phyloP scores from a whole-genome alignment of 2,113 vertebrate species.

The Laticauda laticaudata region DNA sequence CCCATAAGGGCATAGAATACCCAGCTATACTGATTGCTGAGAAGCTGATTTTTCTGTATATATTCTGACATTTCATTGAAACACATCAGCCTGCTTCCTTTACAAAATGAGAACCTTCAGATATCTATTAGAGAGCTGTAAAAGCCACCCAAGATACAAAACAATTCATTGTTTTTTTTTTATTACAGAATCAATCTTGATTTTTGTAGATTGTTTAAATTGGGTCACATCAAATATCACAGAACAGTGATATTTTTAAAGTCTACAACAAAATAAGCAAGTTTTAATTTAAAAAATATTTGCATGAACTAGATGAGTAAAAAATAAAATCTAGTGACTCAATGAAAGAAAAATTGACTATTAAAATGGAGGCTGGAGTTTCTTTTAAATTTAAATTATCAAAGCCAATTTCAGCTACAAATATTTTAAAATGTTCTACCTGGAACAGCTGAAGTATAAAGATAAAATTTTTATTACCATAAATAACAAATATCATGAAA shows the following conservation, averaged over 20 bases:
- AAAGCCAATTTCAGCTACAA: neutral
- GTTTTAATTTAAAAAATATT: neutral
- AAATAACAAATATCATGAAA: neutral
- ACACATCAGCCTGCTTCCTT: neutral
- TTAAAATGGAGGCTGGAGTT: neutral
- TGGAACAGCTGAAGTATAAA: neutral
- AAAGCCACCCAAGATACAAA: neutral
- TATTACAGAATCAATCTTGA: neutral
- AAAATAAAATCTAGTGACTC: neutral
- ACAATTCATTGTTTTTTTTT: neutral
- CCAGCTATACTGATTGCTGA: neutral
- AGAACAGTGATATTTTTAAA: neutral
- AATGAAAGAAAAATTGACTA: neutral
- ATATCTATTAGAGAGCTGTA: neutral
- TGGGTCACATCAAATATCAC: neutral
- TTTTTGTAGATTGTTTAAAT: neutral
- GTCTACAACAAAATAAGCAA: neutral
- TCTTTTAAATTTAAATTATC: neutral
- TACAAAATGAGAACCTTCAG: neutral
- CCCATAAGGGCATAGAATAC: neutral
- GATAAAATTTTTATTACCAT: slow-evolving; percentile 14
- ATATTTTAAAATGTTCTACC: neutral
- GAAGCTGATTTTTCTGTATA: neutral
- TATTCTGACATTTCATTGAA: neutral
- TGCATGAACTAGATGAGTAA: neutral